Evolutionary conservation across 2,888 invertebrate species (phyloP), one percentile per base, ranked within the genome.

Genomic region (Ctenicera cuprea): DNA sequence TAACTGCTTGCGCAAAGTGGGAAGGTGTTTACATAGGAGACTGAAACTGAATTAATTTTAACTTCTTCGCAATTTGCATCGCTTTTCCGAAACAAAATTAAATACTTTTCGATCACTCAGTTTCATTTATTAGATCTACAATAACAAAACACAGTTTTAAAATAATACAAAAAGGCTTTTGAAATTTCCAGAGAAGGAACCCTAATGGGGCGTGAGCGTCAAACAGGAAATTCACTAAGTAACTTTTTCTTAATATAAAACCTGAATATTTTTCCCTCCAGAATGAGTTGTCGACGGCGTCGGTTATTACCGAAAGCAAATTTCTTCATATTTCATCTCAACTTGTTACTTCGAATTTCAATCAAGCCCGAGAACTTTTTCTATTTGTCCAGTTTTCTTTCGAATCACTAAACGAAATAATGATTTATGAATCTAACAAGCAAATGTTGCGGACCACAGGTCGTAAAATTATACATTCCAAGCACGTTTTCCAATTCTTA

Each of bases 401-500:
- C 75, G 70, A 77, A 73, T 77, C 71, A 68, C 71, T 77, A 77
- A 77, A 75, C 74, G 77, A 63, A 68, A 73, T 74, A 77, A 75
- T 77, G 77, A 77, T 77, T 77, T 76, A 77, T 71, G 74, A 71
- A 69, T 66, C 68, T 65, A 69, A 68, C 73, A 67, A 70, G 65
- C 54, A 65, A 76, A 68, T 71, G 70, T 38, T 59, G 50, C 38
- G 57, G 61, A 71, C 73, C 73, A 71, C 73, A 73, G 64, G 63
- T 71, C 70, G 70, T 71, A 66, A 75, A 75, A 67, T 76, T 76
- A 74, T 69, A 65, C 69, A 76, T 77, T 77, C 77, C 64, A 50
- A 45, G 66, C 78, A 78, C 78, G 78, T 78, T 76, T 77, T 69
- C 74, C 77, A 77, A 79, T 78, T 78, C 77, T 77, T 77, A 77